Evolutionary conservation across 2,888 invertebrate genomes (phyloP).

Genomic region (Malthinus flaveolus): DNA sequence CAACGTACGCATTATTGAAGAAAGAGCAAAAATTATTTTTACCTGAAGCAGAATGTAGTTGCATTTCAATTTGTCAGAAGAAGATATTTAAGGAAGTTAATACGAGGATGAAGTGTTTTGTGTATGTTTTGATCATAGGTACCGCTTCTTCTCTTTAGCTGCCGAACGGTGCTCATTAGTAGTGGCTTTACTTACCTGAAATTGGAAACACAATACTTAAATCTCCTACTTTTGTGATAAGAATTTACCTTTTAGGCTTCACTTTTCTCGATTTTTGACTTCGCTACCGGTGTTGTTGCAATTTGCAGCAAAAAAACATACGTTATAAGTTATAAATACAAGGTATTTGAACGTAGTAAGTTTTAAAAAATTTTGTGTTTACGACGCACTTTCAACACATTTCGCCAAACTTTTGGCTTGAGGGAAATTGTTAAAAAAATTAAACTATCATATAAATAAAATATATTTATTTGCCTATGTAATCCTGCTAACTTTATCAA

Average conservation of each 20-base stretch:
- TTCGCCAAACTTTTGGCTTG: too few species aligned
- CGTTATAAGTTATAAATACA: too few species aligned
- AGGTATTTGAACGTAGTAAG: too few species aligned
- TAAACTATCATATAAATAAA: too few species aligned
- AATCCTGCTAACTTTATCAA: too few species aligned
- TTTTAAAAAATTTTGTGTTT: too few species aligned
- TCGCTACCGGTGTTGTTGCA: not conserved
- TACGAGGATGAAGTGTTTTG: conserved; percentile 44
- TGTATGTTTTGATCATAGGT: conserved; percentile 32
- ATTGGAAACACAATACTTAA: conserved; percentile 25
- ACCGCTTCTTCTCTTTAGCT: conserved; percentile 37
- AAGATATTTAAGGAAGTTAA: conserved; percentile 46
- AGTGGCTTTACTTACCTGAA: conserved; percentile 47
- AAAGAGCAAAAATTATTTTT: conserved; percentile 6
- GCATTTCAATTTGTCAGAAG: conserved; percentile 43
- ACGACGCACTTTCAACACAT: too few species aligned
- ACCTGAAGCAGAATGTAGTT: conserved; percentile 13
- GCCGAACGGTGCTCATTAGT: conserved; percentile 47
- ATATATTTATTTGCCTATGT: too few species aligned
- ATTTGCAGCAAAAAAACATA: too few species aligned
- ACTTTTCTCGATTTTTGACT: not conserved
- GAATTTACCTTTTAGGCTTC: not conserved
- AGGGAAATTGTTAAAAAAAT: too few species aligned
- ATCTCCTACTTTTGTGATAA: not conserved
- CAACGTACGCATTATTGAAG: conserved; percentile 2